Evolutionary conservation across 2,797 vertebrate genomes (phyloP).

Genomic region (Champsocephalus gunnari): DNA sequence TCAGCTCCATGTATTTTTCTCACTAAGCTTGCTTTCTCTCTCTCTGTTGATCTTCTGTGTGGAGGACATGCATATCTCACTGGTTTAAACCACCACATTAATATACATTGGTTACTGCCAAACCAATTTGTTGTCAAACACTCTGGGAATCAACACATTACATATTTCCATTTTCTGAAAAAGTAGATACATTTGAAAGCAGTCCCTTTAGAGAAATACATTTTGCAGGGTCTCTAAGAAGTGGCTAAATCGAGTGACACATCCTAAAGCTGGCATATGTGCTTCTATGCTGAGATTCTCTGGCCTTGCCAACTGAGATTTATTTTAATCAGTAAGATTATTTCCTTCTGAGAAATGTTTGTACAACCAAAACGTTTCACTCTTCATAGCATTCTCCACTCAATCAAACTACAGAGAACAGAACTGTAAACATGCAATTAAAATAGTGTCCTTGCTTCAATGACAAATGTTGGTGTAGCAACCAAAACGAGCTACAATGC

Average conservation of each 20-base stretch:
- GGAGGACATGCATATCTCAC: slow-evolving; percentile 23
- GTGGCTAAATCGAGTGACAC: slow-evolving; percentile 37
- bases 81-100: slow-evolving; percentile 24
- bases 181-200: slow-evolving; percentile 50
- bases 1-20: slow-evolving; percentile 16
- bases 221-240: slow-evolving; percentile 30
- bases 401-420: slow-evolving; percentile 41
- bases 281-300: slow-evolving; percentile 16
- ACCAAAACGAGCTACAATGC: slow-evolving; percentile 14
- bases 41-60: slow-evolving; percentile 3
- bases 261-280: slow-evolving; percentile 15
- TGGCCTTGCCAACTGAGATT: slow-evolving; percentile 20
- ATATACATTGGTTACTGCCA: slow-evolving; percentile 42
- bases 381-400: slow-evolving; percentile 28
- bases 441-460: slow-evolving; percentile 60
- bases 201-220: slow-evolving; percentile 37
- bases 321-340: slow-evolving; percentile 47
- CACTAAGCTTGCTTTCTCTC: not conserved
- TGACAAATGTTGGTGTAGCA: slow-evolving; percentile 37
- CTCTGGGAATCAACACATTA: slow-evolving; percentile 37
- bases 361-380: slow-evolving; percentile 21
- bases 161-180: slow-evolving; percentile 44
- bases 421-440: slow-evolving; percentile 61
- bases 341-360: slow-evolving; percentile 48
- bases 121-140: slow-evolving; percentile 50